A percentile compares a stretch with the other conserved stretches of the same genome.
Conservation (phyloP, 2,888 invertebrate species). For the Falcaria lacertinaria region DNA sequence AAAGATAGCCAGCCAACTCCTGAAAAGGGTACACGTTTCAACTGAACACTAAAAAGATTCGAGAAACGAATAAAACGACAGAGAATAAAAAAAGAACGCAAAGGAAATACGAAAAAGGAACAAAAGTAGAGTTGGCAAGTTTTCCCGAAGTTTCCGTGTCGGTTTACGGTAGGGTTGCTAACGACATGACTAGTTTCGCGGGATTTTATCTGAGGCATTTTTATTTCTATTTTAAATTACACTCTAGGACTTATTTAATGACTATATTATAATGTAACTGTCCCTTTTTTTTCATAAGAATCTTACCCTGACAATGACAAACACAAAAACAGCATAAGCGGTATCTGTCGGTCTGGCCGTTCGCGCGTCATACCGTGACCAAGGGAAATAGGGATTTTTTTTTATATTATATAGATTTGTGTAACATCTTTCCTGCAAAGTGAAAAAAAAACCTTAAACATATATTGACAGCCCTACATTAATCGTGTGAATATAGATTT, state of each 20-base stretch:
- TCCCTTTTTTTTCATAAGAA: no score
- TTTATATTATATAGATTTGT: no score
- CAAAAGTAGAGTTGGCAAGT: constrained; percentile 70
- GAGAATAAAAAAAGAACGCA: constrained; percentile 43
- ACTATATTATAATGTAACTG: no score
- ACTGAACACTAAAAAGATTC: constrained; percentile 66
- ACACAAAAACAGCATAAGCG: no score
- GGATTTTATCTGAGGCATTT: constrained; percentile 34
- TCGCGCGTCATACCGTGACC: no score
- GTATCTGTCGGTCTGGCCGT: no score
- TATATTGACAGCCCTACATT: constrained; percentile 41
- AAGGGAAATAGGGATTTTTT: no score
- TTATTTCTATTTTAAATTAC: no score
- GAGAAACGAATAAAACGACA: constrained; percentile 31
- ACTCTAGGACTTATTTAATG: no score
- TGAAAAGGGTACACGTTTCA: constrained; percentile 78
- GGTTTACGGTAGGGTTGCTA: constrained; percentile 47
- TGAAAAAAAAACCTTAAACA: no score
- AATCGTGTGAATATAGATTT: constrained; percentile 61
- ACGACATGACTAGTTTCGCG: constrained; percentile 36
- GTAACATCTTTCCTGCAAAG: no score
- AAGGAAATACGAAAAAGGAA: constrained; percentile 72
- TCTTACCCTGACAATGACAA: no score
- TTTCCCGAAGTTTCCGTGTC: constrained; percentile 59
- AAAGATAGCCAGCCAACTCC: constrained; percentile 75